Evolutionary conservation across 2,888 invertebrate genomes (phyloP), one percentile per base, ranked within the genome.

Genomic region (Papilio gigon): DNA sequence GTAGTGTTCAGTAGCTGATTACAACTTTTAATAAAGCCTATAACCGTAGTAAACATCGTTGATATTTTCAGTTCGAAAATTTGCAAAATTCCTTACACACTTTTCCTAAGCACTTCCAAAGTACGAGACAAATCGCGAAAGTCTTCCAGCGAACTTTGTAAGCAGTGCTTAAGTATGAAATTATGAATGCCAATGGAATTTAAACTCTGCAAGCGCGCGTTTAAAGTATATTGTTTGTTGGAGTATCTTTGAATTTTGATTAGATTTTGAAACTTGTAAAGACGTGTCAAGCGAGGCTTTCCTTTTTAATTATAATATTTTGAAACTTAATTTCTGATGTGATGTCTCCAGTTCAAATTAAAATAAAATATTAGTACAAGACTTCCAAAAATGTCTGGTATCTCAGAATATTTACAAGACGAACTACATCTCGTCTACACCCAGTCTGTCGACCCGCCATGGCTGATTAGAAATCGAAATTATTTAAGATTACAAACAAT

Each of bases 131-230:
- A 61, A 40, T 37, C 40, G 58, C 25, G 56, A 53, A 66, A 61
- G 50, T 47, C 47, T 68, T 56, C 42, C 35, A 22, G 25, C 33
- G 60, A 64, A 69, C 53, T 71, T 68, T 33, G 62, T 65, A 64
- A 69, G 66, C 27, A 37, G 44, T 30, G 60, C 60, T 70, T 44
- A 61, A 65, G 56, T 44, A 59, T 35, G 40, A 61, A 64, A 67
- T 50, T 67, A 70, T 70, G 3, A 65, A 65, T 53, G 47, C 33
- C 53, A 53, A 69, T 67, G 67, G 35, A 71, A 61, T 70, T 59
- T 65, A n/a, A 40, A 53, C 70, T 70, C 61, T 61, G 30, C 14
- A 11, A 33, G 9, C 12, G 12, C 22, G 27, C 20, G 37, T 47
- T 47, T 68, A 64, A 27, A 22, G 58, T 59, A 5, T 53, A 59